Conservation (phyloP, 2,888 invertebrate species). For the Trachelus tabidus region DNA sequence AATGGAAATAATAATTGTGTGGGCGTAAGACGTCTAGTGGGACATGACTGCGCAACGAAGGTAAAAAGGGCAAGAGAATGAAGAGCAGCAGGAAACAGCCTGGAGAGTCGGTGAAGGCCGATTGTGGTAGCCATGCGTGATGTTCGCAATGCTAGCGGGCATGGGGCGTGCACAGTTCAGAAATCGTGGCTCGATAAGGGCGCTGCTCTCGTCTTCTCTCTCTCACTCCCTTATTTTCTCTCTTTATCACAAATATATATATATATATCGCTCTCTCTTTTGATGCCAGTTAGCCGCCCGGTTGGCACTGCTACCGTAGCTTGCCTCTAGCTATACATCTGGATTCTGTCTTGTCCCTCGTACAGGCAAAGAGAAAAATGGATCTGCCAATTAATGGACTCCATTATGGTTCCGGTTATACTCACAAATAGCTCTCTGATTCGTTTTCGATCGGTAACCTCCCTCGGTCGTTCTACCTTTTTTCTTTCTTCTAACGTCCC, state of each 20-base stretch:
- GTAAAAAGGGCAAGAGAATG: neutral
- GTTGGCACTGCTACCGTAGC: neutral
- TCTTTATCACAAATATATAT: neutral
- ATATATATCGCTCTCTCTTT: neutral
- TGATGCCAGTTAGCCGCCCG: neutral
- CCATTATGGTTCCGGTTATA: neutral
- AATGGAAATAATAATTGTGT: neutral
- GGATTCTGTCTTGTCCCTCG: neutral
- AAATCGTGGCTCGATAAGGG: neutral
- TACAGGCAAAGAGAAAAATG: neutral
- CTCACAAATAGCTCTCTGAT: neutral
- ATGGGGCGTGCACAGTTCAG: neutral
- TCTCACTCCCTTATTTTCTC: neutral
- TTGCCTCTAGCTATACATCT: neutral
- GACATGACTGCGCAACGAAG: neutral
- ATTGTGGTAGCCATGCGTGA: neutral
- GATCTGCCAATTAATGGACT: neutral
- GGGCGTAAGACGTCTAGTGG: neutral
- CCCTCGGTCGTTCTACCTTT: neutral
- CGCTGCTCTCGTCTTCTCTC: neutral
- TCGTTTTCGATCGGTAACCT: neutral
- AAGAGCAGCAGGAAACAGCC: neutral
- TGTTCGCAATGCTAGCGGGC: neutral
- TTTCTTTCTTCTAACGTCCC: neutral
- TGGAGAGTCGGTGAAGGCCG: neutral